These are phyloP conservation scores for Lophius americanus DNA, from an alignment of 2,797 vertebrate species.

Conservation along the genomic window DNA sequence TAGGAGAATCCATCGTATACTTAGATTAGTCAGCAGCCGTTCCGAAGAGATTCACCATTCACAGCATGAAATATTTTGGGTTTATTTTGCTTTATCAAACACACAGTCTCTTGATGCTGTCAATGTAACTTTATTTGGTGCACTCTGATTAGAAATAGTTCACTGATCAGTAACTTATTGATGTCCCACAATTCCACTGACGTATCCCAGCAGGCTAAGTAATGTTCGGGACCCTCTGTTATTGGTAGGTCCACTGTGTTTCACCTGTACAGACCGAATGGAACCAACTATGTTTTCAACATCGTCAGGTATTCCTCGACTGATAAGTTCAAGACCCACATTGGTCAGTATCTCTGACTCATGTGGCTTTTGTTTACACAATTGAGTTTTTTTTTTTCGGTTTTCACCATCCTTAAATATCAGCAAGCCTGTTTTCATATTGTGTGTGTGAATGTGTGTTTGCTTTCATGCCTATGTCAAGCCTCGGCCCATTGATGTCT, in stretches of 20 bases:
- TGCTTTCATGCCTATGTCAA: constrained; percentile 45
- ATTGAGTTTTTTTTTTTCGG: constrained; percentile 14
- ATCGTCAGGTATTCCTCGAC: constrained; percentile 46
- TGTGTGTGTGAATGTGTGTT: background rate
- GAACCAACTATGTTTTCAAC: constrained; percentile 37
- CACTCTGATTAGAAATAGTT: too few relatives aligned
- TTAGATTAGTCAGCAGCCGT: too few relatives aligned
- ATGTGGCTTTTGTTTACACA: constrained; percentile 59
- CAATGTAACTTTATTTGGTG: too few relatives aligned
- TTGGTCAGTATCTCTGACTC: constrained; percentile 28
- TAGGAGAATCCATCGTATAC: too few relatives aligned
- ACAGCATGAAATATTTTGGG: too few relatives aligned
- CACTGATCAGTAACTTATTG: too few relatives aligned
- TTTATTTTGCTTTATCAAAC: too few relatives aligned
- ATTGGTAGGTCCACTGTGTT: constrained; percentile 39
- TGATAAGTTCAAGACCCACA: constrained; percentile 63
- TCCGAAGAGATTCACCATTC: too few relatives aligned
- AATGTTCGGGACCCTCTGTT: constrained; percentile 22
- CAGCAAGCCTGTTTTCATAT: constrained; percentile 28
- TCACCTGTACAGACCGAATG: constrained; percentile 48
- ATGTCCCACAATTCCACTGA: too few relatives aligned
- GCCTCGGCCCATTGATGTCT: constrained; percentile 54
- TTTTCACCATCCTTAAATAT: constrained; percentile 20
- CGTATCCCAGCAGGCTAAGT: constrained; percentile 37
- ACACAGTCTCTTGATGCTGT: too few relatives aligned